Evolutionary conservation across 2,888 invertebrate genomes (phyloP).

Genomic region (Coelopa pilipes): DNA sequence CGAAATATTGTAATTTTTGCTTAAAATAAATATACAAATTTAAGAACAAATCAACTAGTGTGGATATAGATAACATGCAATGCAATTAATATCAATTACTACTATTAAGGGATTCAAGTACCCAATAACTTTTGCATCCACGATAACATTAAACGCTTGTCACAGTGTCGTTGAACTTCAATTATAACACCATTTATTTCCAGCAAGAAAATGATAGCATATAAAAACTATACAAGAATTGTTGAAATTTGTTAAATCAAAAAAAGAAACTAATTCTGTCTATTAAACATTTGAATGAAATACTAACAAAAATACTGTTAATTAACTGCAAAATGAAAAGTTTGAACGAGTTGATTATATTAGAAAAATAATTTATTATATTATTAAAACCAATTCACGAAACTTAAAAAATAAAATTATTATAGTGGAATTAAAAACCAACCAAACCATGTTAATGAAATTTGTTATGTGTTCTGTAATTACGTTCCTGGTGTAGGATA

Average conservation of each 20-base stretch:
- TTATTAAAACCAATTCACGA: not conserved
- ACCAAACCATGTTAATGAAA: too few species aligned
- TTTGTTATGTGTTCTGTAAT: not conserved
- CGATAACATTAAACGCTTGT: not conserved
- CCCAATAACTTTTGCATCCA: not conserved
- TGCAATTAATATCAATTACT: constrained; percentile 27
- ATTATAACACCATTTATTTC: too few species aligned
- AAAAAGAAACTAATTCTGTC: not conserved
- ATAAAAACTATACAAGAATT: not conserved
- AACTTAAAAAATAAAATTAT: not conserved
- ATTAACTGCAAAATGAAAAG: not conserved
- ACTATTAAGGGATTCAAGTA: constrained; percentile 5
- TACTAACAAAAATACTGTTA: not conserved
- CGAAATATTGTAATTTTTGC: not conserved
- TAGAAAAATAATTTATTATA: constrained; percentile 17
- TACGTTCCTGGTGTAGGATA: not conserved
- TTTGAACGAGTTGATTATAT: constrained; percentile 4
- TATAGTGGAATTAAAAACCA: too few species aligned
- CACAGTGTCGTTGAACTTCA: too few species aligned
- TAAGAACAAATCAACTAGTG: not conserved
- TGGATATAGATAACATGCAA: not conserved
- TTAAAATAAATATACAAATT: constrained; percentile 5
- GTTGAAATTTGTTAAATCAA: constrained; percentile 5
- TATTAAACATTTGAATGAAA: not conserved
- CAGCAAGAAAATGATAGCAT: too few species aligned